Conservation (phyloP, 2,888 invertebrate species). For the Heliothis peltigera region DNA sequence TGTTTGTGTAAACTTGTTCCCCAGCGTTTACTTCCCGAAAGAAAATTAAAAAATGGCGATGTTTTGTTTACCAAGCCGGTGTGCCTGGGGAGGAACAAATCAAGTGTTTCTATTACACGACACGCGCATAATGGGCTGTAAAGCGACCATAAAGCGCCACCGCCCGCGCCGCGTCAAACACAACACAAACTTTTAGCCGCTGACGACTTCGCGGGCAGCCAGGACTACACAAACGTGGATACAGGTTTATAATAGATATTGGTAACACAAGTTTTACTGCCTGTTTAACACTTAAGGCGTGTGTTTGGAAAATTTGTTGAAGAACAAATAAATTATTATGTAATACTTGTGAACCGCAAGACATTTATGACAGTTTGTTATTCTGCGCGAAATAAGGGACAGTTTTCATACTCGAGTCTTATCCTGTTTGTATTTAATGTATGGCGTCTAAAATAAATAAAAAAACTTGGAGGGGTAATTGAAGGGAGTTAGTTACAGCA, state of each 20-base stretch:
- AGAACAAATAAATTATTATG: too few species aligned
- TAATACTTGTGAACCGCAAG: too few species aligned
- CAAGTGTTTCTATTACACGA: slow-evolving; percentile 64
- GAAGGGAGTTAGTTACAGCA: slow-evolving; percentile 61
- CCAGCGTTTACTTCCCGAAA: slow-evolving; percentile 43
- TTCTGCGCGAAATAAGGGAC: neutral
- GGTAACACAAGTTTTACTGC: too few species aligned
- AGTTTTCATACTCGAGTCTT: slow-evolving; percentile 2
- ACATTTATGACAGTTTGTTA: too few species aligned
- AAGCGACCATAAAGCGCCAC: slow-evolving; percentile 66
- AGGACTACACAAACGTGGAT: slow-evolving; percentile 36
- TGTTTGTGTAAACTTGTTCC: slow-evolving; percentile 27
- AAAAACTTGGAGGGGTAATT: slow-evolving; percentile 56
- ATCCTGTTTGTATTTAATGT: slow-evolving; percentile 40
- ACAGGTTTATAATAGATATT: slow-evolving; percentile 1
- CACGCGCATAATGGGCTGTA: slow-evolving; percentile 67
- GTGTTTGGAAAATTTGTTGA: too few species aligned
- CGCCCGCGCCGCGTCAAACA: slow-evolving; percentile 57
- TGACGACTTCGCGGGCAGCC: slow-evolving; percentile 45
- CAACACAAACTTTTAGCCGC: slow-evolving; percentile 56
- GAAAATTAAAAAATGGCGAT: slow-evolving; percentile 62
- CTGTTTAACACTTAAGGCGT: too few species aligned
- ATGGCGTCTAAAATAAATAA: slow-evolving; percentile 56
- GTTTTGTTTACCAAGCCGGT: slow-evolving; percentile 63
- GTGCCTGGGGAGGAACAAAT: slow-evolving; percentile 58